These are phyloP conservation scores for Petrocephalus schoutedeni DNA, from an alignment of 2,797 vertebrate genomes.

Conservation along the genomic window DNA sequence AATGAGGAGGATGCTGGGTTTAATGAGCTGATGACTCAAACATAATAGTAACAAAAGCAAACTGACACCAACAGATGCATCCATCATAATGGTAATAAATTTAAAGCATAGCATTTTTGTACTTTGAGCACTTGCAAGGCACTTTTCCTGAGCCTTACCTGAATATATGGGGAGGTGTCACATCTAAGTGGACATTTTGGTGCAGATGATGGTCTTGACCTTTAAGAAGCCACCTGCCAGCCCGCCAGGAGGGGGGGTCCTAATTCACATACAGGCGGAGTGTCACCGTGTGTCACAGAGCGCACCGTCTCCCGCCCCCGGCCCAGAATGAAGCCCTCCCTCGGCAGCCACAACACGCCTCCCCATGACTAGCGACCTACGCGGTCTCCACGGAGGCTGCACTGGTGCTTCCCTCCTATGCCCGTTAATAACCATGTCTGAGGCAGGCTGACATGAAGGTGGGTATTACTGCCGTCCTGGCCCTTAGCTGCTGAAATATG, in stretches of 20 bases:
- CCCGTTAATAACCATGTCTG: constrained; percentile 18
- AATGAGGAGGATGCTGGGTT: not conserved
- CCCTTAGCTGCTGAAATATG: constrained; percentile 11
- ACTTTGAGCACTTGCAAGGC: not conserved
- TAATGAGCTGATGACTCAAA: constrained; percentile 16
- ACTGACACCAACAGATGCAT: not conserved
- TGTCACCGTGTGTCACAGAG: not conserved
- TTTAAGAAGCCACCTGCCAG: not conserved
- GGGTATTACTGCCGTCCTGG: not conserved
- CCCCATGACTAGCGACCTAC: not conserved
- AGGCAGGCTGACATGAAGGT: not conserved
- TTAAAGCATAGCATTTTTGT: not conserved
- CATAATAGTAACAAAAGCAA: not conserved
- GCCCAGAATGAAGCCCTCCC: not conserved
- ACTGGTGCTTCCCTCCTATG: not conserved
- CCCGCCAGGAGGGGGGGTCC: not conserved
- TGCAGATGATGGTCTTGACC: not conserved
- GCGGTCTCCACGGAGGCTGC: not conserved
- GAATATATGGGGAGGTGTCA: not conserved
- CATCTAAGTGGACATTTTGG: not conserved
- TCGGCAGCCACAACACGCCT: not conserved
- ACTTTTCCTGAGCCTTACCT: not conserved
- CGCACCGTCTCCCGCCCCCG: not conserved
- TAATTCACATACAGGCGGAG: not conserved
- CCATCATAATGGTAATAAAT: not conserved